Percentiles rank a stretch among this genome's conserved stretches.
Evolutionary conservation across 2,113 vertebrate species (phyloP).

Genomic region (Tautogolabrus adspersus): DNA sequence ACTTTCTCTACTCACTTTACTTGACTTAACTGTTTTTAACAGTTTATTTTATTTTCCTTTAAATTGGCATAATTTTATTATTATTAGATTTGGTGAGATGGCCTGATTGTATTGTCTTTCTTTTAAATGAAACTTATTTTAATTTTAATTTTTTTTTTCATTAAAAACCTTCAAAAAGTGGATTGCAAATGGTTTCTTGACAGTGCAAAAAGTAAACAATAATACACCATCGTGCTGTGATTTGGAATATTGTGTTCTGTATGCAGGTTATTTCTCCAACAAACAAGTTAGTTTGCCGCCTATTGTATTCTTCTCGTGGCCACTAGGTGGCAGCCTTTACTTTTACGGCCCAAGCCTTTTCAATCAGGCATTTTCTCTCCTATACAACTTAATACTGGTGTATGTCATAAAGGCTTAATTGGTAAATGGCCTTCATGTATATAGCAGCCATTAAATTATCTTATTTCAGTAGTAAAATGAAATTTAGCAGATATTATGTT

Average conservation of each 20-base stretch:
- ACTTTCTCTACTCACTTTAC: conserved; percentile 73
- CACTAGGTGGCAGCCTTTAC: conserved; percentile 72
- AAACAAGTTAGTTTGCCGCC: background rate
- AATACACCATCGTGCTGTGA: background rate
- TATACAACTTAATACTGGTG: conserved; percentile 6
- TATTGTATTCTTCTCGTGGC: conserved; percentile 23
- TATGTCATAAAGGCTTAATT: conserved; percentile 24
- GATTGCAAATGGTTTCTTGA: conserved; percentile 26
- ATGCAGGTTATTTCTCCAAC: background rate
- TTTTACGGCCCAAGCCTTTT: conserved; percentile 16
- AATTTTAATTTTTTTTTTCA: conserved; percentile 71
- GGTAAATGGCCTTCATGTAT: conserved; percentile 20
- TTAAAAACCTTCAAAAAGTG: conserved; percentile 69
- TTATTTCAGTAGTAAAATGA: background rate
- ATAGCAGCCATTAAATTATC: conserved; percentile 6
- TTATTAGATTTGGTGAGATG: conserved; percentile 54
- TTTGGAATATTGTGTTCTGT: background rate
- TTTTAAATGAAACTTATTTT: conserved; percentile 77
- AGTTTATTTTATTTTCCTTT: conserved; percentile 61
- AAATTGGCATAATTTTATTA: conserved; percentile 33
- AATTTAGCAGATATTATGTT: conserved; percentile 9
- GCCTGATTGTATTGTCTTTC: conserved; percentile 58
- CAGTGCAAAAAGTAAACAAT: background rate
- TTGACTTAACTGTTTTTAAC: conserved; percentile 60
- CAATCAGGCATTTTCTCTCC: background rate